These are phyloP conservation scores for Azemiops feae DNA, from an alignment of 2,113 vertebrate species.

Conservation along the genomic window DNA sequence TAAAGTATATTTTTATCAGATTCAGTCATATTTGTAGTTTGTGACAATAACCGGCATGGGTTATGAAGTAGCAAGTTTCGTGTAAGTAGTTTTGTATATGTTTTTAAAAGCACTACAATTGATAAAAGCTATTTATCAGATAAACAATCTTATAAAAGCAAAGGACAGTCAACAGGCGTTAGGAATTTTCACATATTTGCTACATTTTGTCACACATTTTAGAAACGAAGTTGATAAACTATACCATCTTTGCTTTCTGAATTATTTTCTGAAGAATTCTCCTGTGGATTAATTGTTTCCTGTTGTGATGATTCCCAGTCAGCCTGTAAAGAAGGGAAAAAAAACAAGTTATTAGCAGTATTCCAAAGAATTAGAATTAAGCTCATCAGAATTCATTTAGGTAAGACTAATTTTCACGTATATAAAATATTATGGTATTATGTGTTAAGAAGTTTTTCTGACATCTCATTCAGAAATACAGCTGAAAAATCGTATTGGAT, in stretches of 20 bases:
- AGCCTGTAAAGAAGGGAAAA: slow-evolving; percentile 38
- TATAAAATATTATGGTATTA: background rate
- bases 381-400: background rate
- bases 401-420: background rate
- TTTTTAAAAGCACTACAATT: background rate
- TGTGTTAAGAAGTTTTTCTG: background rate
- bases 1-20: background rate
- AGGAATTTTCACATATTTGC: background rate
- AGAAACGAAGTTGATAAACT: background rate
- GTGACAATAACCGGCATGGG: background rate
- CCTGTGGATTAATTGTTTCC: slow-evolving; percentile 33
- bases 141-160: background rate
- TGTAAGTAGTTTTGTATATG: background rate
- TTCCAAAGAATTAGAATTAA: background rate
- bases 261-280: slow-evolving; percentile 32
- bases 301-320: slow-evolving; percentile 28
- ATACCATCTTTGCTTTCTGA: slow-evolving; percentile 61
- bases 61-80: background rate
- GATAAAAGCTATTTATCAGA: background rate
- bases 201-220: background rate
- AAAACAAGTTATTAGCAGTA: background rate
- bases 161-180: background rate
- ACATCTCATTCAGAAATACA: background rate
- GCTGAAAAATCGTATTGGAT: background rate
- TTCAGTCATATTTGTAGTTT: background rate